These are phyloP conservation scores for Halcyon badia DNA, from an alignment of 2,797 vertebrate genomes.

Conservation along the genomic window DNA sequence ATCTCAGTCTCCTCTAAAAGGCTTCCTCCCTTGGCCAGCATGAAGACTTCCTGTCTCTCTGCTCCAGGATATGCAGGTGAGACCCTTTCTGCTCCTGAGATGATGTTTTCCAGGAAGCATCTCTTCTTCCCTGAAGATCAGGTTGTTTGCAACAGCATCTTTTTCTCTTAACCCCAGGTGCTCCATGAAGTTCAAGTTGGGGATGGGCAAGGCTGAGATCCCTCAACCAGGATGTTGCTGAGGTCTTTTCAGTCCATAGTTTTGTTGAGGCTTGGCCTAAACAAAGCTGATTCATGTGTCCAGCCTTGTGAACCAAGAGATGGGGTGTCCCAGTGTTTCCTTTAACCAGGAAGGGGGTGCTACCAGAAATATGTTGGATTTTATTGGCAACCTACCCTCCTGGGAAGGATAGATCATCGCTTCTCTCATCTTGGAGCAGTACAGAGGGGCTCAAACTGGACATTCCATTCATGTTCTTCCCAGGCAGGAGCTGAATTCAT, in stretches of 20 bases:
- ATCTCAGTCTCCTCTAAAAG: background rate
- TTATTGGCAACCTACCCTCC: rapidly evolving
- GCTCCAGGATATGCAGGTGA: background rate
- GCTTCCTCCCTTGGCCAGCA: background rate
- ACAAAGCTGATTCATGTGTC: background rate
- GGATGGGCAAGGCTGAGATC: background rate
- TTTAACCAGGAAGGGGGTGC: background rate
- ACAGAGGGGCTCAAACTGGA: background rate
- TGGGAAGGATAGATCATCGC: background rate
- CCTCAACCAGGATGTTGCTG: rapidly evolving
- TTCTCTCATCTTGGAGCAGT: background rate
- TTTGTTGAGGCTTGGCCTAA: background rate
- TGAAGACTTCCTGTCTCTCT: background rate
- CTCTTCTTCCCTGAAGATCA: background rate
- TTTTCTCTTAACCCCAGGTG: rapidly evolving
- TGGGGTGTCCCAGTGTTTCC: background rate
- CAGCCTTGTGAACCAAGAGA: background rate
- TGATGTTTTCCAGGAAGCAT: background rate
- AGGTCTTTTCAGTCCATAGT: background rate
- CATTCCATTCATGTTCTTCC: rapidly evolving
- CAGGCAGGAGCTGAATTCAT: background rate
- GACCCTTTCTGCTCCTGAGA: background rate
- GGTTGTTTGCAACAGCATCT: background rate
- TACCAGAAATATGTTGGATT: background rate
- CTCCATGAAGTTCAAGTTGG: background rate